Evolutionary conservation across 2,888 invertebrate genomes (phyloP), one percentile per base, ranked within the genome.

Genomic region (Catocala nupta): DNA sequence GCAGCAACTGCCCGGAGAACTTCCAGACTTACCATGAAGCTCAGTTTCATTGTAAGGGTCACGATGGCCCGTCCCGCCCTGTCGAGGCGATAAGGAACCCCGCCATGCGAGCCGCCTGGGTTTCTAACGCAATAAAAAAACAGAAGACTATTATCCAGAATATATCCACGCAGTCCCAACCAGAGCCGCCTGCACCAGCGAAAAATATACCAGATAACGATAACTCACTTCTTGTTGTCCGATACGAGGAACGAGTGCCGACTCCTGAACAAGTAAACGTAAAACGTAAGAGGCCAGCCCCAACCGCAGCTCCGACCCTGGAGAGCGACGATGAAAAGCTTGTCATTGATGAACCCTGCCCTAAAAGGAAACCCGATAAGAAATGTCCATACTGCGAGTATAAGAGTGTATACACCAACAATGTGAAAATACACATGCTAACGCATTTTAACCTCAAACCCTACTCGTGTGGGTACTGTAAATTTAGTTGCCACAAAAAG

Each of bases 391-490:
- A 85, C 69, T 95, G 95, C 73, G 65, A 73, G 0, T 87, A 78
- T 62, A 59, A 54, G 0, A 65, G 73, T 0, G 77, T 70, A 56
- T 70, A 81, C 51, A 48, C 61, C 5, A 73, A 75, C 12, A 76
- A 80, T 11, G 55, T 93, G n/a, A 84, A 82, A 12, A 82, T 86
- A 49, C 95, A 95, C 73, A 78, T 91, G 6, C 78, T 90, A 42
- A 81, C 87, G 4, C 95, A 95, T 77, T 95, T 91, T 86, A 83
- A 87, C 5, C 71, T 93, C 8, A 92, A 92, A 64, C 92, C 94
- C 0, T 92, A 80, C 64, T 74, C 73, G 0, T 96, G 95, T 71
- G 69, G 65, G 0, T 82, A 90, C 60, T 96, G 95, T 70, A 65
- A 78, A 0, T 83, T 80, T 55, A 80, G 88, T 0, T 71, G 84